Base-by-base conservation (phyloP, 92 coral and sea anemone species). In the Montipora capitata region DNA sequence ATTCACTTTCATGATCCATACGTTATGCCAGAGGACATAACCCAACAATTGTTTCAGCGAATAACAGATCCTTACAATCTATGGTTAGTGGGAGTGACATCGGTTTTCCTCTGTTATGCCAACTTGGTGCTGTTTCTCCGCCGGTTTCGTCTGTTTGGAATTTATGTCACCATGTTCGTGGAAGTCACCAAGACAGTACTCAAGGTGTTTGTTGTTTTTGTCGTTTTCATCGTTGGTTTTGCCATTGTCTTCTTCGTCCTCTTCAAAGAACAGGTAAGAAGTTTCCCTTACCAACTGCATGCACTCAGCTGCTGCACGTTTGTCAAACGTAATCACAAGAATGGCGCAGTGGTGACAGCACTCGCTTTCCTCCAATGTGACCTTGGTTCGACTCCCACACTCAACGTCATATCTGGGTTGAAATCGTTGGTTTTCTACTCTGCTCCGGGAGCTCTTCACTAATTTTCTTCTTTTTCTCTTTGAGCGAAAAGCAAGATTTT, bases 161-260 rank as follows among this genome's bases (percentile, higher is more conserved):
- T 92, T 70, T 95, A 95, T 44, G 92, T 95, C 15, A 92, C 96
- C 72, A 95, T 95, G 98, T 95, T 90, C 87, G 15, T 93, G 45
- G 96, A 93, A 52, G 96, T 95, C 45, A 45, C 90, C 72, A 91
- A 93, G 84, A 93, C 96, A 9, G 88, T 95, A 38, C 2, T 87
- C 20, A 85, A 85, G 20, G 96, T 95, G 16, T 61, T 93, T 12
- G 40, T 85, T 4, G 91, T 95, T 18, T 93, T 93, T 63, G 38
- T 81, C 5, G 78, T 95, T 38, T 93, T 95, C 68, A 72, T 93
- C 49, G 18, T 95, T 42, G 96, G 94, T 13, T 95, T 93, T 51
- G 79, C 96, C n/a, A 83, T 91, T 11, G 98, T 95, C 27, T 95
- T 95, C 89, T 95, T 69, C 77, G 87, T 95, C 72, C 85, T 95